Percentiles rank a stretch among this genome's conserved stretches.
Conservation (phyloP, 2,888 invertebrate species). For the Drosophila sordidapex region DNA sequence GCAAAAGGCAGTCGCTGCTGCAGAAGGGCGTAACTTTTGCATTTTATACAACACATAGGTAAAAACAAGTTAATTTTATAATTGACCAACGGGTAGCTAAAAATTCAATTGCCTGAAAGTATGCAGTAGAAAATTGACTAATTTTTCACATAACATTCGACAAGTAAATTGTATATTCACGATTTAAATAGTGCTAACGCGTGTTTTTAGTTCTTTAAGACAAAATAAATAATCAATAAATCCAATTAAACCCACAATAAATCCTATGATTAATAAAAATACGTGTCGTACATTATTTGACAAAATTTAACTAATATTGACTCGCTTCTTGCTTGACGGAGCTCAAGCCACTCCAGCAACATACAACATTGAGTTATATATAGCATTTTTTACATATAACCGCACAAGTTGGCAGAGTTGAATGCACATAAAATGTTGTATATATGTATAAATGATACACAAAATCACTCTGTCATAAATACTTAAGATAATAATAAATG, state of each 20-base stretch:
- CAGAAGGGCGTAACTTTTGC: slow-evolving; percentile 21
- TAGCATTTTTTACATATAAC: neutral
- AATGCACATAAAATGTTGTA: neutral
- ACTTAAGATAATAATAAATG: slow-evolving; percentile 27
- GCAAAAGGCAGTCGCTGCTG: slow-evolving; percentile 49
- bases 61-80: slow-evolving; percentile 41
- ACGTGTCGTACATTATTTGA: neutral
- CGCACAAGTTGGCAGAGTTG: neutral
- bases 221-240: neutral
- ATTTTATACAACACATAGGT: slow-evolving; percentile 7
- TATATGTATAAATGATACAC: neutral
- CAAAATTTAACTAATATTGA: neutral
- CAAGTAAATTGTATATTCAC: neutral
- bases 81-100: slow-evolving; percentile 27
- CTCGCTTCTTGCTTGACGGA: neutral
- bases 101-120: slow-evolving; percentile 5
- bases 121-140: neutral
- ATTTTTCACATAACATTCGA: slow-evolving; percentile 4
- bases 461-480: slow-evolving; percentile 21
- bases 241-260: neutral
- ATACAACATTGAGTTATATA: neutral
- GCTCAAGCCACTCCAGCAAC: too few relatives aligned
- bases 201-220: neutral
- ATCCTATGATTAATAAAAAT: neutral
- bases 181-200: neutral